A percentile compares a stretch with the other conserved stretches of the same genome.
Conservation (phyloP, 2,797 vertebrate species). For the Acridotheres tristis region DNA sequence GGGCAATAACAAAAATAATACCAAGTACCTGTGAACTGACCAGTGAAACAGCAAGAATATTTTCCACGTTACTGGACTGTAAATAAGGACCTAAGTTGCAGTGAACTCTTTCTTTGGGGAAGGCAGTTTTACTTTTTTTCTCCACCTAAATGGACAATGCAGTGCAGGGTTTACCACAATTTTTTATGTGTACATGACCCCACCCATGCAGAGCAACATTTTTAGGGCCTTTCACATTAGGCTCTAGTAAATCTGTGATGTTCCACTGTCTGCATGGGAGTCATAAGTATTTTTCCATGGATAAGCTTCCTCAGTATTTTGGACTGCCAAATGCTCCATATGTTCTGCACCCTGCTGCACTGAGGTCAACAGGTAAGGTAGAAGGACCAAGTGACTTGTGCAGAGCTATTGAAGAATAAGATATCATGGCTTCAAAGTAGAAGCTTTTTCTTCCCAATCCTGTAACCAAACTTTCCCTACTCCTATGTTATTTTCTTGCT, state of each 20-base stretch:
- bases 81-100: background rate
- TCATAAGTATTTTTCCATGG: background rate
- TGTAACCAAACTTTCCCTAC: background rate
- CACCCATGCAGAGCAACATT: background rate
- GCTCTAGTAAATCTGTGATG: background rate
- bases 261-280: background rate
- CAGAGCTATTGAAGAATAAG: background rate
- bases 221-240: background rate
- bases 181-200: background rate
- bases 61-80: background rate
- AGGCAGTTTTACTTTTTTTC: background rate
- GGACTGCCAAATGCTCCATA: background rate
- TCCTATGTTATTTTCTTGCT: background rate
- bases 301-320: background rate
- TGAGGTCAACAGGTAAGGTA: background rate
- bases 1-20: background rate
- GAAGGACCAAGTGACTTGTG: background rate
- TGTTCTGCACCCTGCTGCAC: background rate
- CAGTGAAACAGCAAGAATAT: background rate
- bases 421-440: background rate
- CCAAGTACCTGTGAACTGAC: background rate
- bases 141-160: background rate
- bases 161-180: background rate
- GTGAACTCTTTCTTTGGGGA: background rate
- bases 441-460: background rate